These are phyloP conservation scores for Macquaria australasica DNA, from an alignment of 2,113 vertebrate genomes.

Conservation along the genomic window DNA sequence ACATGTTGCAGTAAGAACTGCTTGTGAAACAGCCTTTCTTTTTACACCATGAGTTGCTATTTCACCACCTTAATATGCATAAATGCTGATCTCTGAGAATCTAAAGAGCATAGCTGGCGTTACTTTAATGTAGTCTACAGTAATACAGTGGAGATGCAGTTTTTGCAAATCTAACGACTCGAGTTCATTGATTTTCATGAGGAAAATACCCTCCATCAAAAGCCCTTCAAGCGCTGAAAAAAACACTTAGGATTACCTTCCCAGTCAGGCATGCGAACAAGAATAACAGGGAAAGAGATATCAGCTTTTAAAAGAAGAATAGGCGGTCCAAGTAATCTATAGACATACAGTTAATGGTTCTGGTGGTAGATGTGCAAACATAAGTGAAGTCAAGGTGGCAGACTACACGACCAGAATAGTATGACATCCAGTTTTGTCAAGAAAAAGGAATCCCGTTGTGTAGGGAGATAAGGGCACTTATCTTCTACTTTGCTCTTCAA, in stretches of 20 bases:
- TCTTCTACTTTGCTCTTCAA: constrained; percentile 16
- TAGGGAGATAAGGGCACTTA: background rate
- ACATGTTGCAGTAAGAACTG: constrained; percentile 78
- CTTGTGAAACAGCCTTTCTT: constrained; percentile 75
- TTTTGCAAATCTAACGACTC: constrained; percentile 68
- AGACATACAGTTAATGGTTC: background rate
- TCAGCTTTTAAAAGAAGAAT: background rate
- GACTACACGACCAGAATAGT: constrained; percentile 1
- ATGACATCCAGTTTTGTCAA: constrained; percentile 8
- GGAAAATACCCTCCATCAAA: constrained; percentile 63
- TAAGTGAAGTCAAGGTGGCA: background rate
- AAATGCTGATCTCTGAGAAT: constrained; percentile 78
- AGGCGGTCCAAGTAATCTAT: background rate
- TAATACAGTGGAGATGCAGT: constrained; percentile 69
- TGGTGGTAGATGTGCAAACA: background rate
- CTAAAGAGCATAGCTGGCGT: constrained; percentile 73
- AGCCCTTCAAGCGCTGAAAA: constrained; percentile 51
- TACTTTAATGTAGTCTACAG: constrained; percentile 72
- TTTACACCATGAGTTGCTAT: constrained; percentile 77
- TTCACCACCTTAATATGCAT: constrained; percentile 79
- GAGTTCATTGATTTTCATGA: constrained; percentile 70
- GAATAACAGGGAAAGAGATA: constrained; percentile 17
- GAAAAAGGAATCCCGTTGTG: constrained; percentile 21
- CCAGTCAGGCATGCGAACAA: constrained; percentile 15
- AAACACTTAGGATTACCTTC: constrained; percentile 55